phyloP scores from a whole-genome alignment of 2,888 invertebrate species.

The Drosophila helvetica region DNA sequence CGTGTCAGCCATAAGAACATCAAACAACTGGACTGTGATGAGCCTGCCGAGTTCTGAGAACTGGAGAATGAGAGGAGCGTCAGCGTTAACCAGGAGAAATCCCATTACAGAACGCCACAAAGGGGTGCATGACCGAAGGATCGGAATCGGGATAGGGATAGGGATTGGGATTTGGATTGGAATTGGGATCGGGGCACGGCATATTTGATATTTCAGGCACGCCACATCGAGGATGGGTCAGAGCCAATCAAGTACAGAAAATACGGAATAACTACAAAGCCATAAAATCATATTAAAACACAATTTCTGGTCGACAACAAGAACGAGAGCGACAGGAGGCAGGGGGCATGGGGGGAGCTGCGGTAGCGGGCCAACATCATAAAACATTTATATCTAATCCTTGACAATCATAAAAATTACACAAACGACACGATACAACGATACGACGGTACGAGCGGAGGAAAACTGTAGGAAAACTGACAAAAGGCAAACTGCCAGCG shows the following conservation, averaged over 20 bases:
- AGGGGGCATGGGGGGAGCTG: slow-evolving; percentile 13
- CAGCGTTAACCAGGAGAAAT: slow-evolving; percentile 26
- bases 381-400: slow-evolving; percentile 82
- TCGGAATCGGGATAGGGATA: slow-evolving; percentile 12
- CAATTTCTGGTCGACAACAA: slow-evolving; percentile 62
- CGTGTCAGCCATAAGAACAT: slow-evolving; percentile 52
- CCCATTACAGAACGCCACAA: slow-evolving; percentile 59
- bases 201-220: slow-evolving; percentile 68
- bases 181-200: slow-evolving; percentile 20
- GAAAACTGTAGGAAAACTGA: slow-evolving; percentile 52
- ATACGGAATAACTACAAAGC: slow-evolving; percentile 38
- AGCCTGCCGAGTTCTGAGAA: slow-evolving; percentile 57
- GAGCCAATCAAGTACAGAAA: slow-evolving; percentile 60
- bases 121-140: slow-evolving; percentile 51
- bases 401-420: slow-evolving; percentile 79
- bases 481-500: slow-evolving; percentile 61
- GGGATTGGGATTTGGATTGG: slow-evolving; percentile 45
- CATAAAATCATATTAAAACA: slow-evolving; percentile 80
- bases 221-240: slow-evolving; percentile 45
- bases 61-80: slow-evolving; percentile 32
- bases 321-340: not conserved
- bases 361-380: slow-evolving; percentile 45
- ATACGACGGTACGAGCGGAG: slow-evolving; percentile 34
- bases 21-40: slow-evolving; percentile 56
- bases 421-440: slow-evolving; percentile 65